A percentile compares a stretch with the other conserved stretches of the same genome.
Evolutionary conservation across 2,797 vertebrate species (phyloP).

Genomic region (Meriones psammophilus): DNA sequence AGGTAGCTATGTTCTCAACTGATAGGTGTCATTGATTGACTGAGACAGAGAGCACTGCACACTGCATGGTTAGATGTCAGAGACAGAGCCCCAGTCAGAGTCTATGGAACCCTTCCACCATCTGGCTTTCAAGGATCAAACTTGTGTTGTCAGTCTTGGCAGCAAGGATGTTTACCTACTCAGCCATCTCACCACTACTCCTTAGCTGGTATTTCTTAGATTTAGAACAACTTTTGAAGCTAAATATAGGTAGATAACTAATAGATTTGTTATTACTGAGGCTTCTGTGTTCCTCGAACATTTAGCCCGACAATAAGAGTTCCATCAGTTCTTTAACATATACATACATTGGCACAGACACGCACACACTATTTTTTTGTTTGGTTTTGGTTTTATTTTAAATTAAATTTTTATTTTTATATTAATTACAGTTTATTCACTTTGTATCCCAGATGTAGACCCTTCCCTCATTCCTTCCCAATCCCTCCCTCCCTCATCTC

Average conservation of each 20-base stretch:
- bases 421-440: too few relatives aligned
- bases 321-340: constrained; percentile 5
- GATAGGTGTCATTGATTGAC: not conserved
- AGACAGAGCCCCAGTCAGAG: not conserved
- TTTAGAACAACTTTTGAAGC: constrained; percentile 39
- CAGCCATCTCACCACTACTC: not conserved
- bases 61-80: not conserved
- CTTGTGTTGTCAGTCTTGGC: not conserved
- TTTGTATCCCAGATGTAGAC: too few relatives aligned
- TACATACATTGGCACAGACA: not conserved
- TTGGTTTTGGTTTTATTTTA: too few relatives aligned
- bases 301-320: constrained; percentile 4
- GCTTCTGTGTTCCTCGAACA: constrained; percentile 1
- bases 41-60: not conserved
- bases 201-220: not conserved
- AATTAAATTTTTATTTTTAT: too few relatives aligned
- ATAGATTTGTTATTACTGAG: constrained; percentile 2
- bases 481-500: too few relatives aligned
- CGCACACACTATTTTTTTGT: not conserved
- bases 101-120: not conserved
- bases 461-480: too few relatives aligned
- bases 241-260: constrained; percentile 32
- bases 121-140: not conserved
- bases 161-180: not conserved
- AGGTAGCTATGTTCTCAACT: not conserved